phyloP scores from a whole-genome alignment of 2,888 invertebrate genomes.

The Tipula helvola region DNA sequence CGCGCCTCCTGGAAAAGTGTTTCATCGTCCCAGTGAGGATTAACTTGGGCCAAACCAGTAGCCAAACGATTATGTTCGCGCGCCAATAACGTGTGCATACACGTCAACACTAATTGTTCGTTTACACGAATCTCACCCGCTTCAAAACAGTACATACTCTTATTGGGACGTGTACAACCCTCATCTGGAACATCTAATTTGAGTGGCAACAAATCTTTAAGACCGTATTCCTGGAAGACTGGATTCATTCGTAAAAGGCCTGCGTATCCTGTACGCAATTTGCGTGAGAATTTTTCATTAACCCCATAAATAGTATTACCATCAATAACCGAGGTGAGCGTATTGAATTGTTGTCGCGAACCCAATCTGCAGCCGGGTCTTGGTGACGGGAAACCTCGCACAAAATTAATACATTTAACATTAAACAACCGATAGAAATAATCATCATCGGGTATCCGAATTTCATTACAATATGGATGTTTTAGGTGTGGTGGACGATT shows the following conservation, averaged over 20 bases:
- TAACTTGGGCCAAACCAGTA: constrained; percentile 57
- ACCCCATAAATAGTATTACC: constrained; percentile 86
- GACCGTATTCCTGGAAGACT: constrained; percentile 72
- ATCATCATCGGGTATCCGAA: constrained; percentile 76
- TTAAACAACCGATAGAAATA: constrained; percentile 78
- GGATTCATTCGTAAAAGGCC: constrained; percentile 81
- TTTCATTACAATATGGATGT: constrained; percentile 86
- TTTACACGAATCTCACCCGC: constrained; percentile 88
- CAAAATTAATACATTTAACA: constrained; percentile 81
- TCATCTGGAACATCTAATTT: constrained; percentile 85
- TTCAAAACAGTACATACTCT: constrained; percentile 86
- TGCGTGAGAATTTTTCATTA: constrained; percentile 67
- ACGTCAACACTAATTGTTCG: constrained; percentile 77
- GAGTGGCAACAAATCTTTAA: constrained; percentile 76
- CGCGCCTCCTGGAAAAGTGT: constrained; percentile 79
- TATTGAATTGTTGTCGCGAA: constrained; percentile 74
- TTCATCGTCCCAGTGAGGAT: constrained; percentile 91
- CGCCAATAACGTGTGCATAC: constrained; percentile 85
- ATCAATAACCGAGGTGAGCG: constrained; percentile 73
- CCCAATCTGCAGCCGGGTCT: constrained; percentile 79
- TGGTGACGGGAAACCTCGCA: constrained; percentile 75
- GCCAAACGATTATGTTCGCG: constrained; percentile 84
- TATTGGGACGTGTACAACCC: constrained; percentile 80
- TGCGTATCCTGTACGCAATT: constrained; percentile 67
- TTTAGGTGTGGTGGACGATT: constrained; percentile 66